These are phyloP conservation scores for Myotis daubentonii DNA, from an alignment of 2,797 vertebrate genomes.

Conservation along the genomic window DNA sequence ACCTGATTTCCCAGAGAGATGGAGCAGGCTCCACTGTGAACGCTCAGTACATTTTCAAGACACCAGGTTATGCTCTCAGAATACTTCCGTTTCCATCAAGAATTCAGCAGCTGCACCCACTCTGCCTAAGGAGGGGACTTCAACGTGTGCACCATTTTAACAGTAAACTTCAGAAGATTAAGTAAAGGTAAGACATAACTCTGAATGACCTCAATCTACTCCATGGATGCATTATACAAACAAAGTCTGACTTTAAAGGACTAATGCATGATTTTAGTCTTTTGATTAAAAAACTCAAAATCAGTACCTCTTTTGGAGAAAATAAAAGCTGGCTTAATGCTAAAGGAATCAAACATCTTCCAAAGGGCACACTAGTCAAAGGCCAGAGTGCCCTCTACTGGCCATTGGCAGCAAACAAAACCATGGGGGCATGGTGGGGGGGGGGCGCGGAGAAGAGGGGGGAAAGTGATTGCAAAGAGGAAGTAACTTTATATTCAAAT, in stretches of 20 bases:
- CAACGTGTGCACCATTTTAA: background rate
- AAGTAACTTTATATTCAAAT: background rate
- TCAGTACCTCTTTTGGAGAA: background rate
- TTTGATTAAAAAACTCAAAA: constrained; percentile 41
- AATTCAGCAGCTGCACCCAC: background rate
- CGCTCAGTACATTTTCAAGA: background rate
- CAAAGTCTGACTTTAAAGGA: constrained; percentile 21
- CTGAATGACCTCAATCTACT: background rate
- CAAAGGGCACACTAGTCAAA: constrained; percentile 44
- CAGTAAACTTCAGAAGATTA: background rate
- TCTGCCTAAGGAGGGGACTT: background rate
- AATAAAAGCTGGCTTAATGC: background rate
- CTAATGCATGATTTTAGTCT: background rate
- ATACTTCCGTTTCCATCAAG: background rate
- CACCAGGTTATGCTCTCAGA: background rate
- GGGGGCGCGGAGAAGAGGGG: accelerated
- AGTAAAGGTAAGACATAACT: background rate
- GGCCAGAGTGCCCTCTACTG: constrained; percentile 82
- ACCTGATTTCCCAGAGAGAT: background rate
- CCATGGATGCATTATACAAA: background rate
- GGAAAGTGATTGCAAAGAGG: background rate
- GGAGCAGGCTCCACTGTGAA: background rate
- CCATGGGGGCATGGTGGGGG: accelerated
- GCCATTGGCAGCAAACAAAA: background rate
- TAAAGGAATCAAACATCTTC: background rate